These are phyloP conservation scores for Drosophila kohkoa DNA, from an alignment of 1,140 invertebrate genomes.

Conservation along the genomic window DNA sequence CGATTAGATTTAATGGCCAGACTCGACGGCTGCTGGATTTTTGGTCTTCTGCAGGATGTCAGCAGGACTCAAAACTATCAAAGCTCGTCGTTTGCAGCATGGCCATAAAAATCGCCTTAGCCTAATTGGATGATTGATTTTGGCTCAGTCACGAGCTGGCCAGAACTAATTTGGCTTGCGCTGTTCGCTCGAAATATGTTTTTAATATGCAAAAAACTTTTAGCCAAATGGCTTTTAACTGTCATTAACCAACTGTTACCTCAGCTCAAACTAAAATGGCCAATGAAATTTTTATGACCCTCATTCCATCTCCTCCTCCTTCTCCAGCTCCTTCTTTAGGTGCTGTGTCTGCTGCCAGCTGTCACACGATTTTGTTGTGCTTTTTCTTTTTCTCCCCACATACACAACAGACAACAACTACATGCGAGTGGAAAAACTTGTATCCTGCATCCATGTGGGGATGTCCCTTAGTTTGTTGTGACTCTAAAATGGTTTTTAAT, in stretches of 20 bases:
- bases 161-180: conserved; percentile 56
- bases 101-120: conserved; percentile 77
- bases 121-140: conserved; percentile 81
- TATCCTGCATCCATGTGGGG: conserved; percentile 33
- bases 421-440: conserved; percentile 24
- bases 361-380: conserved; percentile 24
- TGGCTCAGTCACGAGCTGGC: conserved; percentile 19
- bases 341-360: conserved; percentile 64
- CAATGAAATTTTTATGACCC: conserved; percentile 79
- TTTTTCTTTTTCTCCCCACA: conserved; percentile 1
- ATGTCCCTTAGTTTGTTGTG: conserved; percentile 44
- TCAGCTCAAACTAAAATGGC: conserved; percentile 55
- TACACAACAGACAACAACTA: conserved; percentile 10
- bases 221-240: conserved; percentile 80
- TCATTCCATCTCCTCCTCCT: background rate
- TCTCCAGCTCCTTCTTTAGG: conserved; percentile 11
- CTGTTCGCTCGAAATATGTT: conserved; percentile 62
- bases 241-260: conserved; percentile 81
- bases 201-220: conserved; percentile 81
- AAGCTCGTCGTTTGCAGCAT: conserved; percentile 7
- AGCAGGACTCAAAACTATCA: conserved; percentile 70
- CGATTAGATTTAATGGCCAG: conserved; percentile 79
- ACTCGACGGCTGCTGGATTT: conserved; percentile 47
- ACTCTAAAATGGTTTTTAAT: conserved; percentile 79
- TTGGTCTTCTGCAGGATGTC: conserved; percentile 56